These are phyloP conservation scores for Hoplodrina ambigua DNA, from an alignment of 2,888 invertebrate genomes.

Conservation along the genomic window DNA sequence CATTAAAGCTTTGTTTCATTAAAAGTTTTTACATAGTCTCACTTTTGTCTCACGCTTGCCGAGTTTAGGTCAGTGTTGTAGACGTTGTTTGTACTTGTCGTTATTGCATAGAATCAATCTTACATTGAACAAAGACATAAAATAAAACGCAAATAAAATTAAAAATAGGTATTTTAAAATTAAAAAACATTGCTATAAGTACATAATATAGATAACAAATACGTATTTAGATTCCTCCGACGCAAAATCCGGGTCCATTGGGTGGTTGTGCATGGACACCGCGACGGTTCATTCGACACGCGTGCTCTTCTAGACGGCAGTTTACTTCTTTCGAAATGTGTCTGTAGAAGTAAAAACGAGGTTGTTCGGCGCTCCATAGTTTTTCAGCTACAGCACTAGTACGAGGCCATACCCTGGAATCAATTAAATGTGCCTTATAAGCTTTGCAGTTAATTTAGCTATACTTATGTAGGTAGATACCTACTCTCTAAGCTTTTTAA, in stretches of 20 bases:
- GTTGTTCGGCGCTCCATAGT: conserved; percentile 64
- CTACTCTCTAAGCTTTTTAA: too few relatives aligned
- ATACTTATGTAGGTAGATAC: too few relatives aligned
- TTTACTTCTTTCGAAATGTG: conserved; percentile 70
- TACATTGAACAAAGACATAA: neutral
- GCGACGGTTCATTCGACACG: conserved; percentile 93
- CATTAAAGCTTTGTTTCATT: too few relatives aligned
- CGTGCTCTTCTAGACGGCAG: conserved; percentile 79
- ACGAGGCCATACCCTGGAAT: conserved; percentile 54
- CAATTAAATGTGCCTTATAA: neutral
- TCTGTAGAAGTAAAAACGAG: conserved; percentile 3
- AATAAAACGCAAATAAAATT: conserved; percentile 12
- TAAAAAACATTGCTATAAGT: conserved; percentile 2
- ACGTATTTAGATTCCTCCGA: conserved; percentile 34
- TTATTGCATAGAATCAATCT: too few relatives aligned
- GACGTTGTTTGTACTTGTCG: too few relatives aligned
- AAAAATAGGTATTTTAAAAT: conserved; percentile 15
- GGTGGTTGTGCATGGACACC: conserved; percentile 93
- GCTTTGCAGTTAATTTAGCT: too few relatives aligned
- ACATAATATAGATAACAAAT: neutral
- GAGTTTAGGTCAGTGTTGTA: too few relatives aligned
- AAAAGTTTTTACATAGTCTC: too few relatives aligned
- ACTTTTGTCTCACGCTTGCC: too few relatives aligned
- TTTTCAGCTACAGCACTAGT: conserved; percentile 53
- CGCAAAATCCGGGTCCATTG: conserved; percentile 91